Conservation (phyloP, 2,888 invertebrate species). For the Oxyteleia sp. region DNA sequence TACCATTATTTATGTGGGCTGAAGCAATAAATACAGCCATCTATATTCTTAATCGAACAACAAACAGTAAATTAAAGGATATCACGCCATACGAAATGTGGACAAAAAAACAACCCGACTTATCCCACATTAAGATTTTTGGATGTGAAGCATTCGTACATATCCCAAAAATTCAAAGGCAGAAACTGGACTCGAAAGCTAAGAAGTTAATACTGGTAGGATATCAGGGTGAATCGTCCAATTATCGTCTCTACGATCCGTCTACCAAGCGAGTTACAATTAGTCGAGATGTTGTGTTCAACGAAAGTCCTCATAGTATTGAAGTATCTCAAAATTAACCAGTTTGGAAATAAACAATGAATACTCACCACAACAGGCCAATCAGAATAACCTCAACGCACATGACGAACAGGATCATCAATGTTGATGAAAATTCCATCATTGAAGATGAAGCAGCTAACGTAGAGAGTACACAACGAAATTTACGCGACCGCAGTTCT, state of each 20-base stretch:
- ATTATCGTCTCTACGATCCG: slow-evolving; percentile 43
- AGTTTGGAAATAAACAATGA: too few species aligned
- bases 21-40: slow-evolving; percentile 18
- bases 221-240: slow-evolving; percentile 52
- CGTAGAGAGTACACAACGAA: background rate
- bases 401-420: too few species aligned
- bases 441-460: too few species aligned
- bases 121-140: slow-evolving; percentile 69
- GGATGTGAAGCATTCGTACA: slow-evolving; percentile 72
- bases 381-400: too few species aligned
- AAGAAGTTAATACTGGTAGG: slow-evolving; percentile 19
- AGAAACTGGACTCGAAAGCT: slow-evolving; percentile 14
- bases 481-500: too few species aligned
- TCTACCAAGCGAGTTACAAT: slow-evolving; percentile 4
- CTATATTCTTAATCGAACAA: background rate
- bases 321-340: too few species aligned
- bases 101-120: slow-evolving; percentile 54
- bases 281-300: slow-evolving; percentile 25
- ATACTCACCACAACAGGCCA: too few species aligned
- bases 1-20: background rate
- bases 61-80: too few species aligned
- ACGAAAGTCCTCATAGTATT: background rate
- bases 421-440: too few species aligned
- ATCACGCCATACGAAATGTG: slow-evolving; percentile 72
- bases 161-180: slow-evolving; percentile 61